These are phyloP conservation scores for Pseudachorutes palmiensis DNA, from an alignment of 1,140 invertebrate genomes.

Conservation along the genomic window DNA sequence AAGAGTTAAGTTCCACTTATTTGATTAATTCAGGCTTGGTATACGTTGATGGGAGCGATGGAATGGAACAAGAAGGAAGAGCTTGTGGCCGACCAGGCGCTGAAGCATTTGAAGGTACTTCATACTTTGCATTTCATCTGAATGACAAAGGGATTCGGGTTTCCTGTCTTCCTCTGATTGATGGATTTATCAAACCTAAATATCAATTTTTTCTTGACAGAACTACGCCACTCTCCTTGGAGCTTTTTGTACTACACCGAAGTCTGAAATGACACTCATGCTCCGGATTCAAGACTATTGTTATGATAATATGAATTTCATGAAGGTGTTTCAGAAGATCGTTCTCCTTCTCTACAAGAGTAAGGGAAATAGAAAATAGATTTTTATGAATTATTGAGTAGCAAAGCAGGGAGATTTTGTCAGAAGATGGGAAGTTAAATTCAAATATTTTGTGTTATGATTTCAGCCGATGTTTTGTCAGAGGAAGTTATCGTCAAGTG, in stretches of 20 bases:
- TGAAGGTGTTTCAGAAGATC: constrained; percentile 97
- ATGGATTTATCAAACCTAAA: constrained; percentile 2
- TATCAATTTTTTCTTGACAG: constrained; percentile 20
- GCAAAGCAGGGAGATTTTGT: background rate
- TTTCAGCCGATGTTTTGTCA: constrained; percentile 67
- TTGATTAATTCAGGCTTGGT: constrained; percentile 86
- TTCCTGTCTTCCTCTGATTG: background rate
- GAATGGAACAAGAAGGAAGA: constrained; percentile 99
- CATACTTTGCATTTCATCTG: constrained; percentile 9
- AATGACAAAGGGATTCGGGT: background rate
- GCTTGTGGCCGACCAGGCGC: constrained; percentile 83
- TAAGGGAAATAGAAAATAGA: constrained; percentile 42
- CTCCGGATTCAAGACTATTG: constrained; percentile 92
- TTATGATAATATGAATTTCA: constrained; percentile 97
- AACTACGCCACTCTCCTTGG: constrained; percentile 74
- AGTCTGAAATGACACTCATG: constrained; percentile 76
- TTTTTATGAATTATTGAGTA: constrained; percentile 1
- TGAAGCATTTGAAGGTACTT: constrained; percentile 67
- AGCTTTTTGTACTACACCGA: constrained; percentile 71
- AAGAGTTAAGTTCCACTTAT: no score
- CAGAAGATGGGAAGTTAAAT: background rate
- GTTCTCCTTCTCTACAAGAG: constrained; percentile 92
- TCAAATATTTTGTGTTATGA: background rate
- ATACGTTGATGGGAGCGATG: constrained; percentile 81
- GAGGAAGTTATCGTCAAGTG: constrained; percentile 88